Percentiles rank a stretch among this genome's conserved stretches.
Evolutionary conservation across 2,797 vertebrate species (phyloP).

Genomic region (Thripadectes ignobilis): DNA sequence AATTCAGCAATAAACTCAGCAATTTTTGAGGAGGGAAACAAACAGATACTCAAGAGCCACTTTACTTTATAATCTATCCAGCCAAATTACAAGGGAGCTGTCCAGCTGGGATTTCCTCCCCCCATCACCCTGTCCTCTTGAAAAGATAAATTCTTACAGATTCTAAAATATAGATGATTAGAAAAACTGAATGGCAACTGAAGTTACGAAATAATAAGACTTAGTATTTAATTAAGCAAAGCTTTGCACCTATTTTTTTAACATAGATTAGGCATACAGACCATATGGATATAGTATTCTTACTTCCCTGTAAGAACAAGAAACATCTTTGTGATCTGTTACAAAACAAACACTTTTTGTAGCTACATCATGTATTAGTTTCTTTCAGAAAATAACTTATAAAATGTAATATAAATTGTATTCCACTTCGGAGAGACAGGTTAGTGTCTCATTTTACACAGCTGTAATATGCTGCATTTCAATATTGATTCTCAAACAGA

Average conservation of each 20-base stretch:
- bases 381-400: not conserved
- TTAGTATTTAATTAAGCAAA: not conserved
- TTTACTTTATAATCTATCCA: not conserved
- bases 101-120: not conserved
- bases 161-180: not conserved
- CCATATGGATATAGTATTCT: not conserved
- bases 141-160: not conserved
- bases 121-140: accelerated
- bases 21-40: not conserved
- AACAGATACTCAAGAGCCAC: not conserved
- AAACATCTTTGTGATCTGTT: not conserved
- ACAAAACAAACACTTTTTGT: not conserved
- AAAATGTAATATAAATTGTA: not conserved
- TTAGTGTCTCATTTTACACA: not conserved
- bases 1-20: not conserved
- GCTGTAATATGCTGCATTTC: not conserved
- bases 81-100: not conserved
- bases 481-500: not conserved
- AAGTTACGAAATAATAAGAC: not conserved
- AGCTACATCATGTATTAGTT: not conserved
- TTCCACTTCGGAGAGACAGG: not conserved
- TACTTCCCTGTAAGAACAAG: not conserved
- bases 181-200: not conserved
- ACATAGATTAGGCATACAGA: not conserved
- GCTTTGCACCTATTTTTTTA: not conserved